Base-by-base conservation (phyloP, 2,797 vertebrate genomes). In the Chanos chanos region DNA sequence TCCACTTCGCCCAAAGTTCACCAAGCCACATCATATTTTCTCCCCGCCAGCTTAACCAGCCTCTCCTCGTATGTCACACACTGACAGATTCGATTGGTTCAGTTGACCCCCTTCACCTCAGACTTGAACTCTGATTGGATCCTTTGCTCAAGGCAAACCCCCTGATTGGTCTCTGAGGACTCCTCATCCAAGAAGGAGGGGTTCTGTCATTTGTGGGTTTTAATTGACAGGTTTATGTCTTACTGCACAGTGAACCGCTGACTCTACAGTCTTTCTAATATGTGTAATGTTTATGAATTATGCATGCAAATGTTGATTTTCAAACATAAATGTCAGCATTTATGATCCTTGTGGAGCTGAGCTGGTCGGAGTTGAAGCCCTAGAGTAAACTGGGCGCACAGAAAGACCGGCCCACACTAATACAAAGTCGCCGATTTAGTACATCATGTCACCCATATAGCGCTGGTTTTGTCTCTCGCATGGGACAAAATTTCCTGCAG, bases 281-380 rank as follows among this genome's bases (percentile, higher is more conserved):
- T n/a, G n/a, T n/a, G n/a, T n/a, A n/a, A n/a, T n/a, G 53, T 51
- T 44, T 59, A 71, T 67, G 59, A 67, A 64, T 67, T 59, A 72
- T 67, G 64, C 40, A 63, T 40, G 24, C 34, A 16, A 44, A 33
- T 19, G 47, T 48, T 40, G 41, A 36, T 25, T 13, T 27, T 39
- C 60, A 39, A 18, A 33, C 4, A 43, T 18, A 8, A 10, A 37
- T 16, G 10, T 51, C 27, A 19, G 28, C 7, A 25, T 9, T 9
- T 51, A 24, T 10, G 39, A 12, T 28, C 9, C 7, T 9, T 22
- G 15, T 30, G 43, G 21, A 41, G 19, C 34, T 10, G 13, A 28
- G 25, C 19, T 22, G 15, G 31, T 47, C 3, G 10, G 22, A 39
- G 15, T 3, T 22, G 31, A 5, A 30, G 7, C 15, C 25, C n/a